Evolutionary conservation across 2,797 vertebrate genomes (phyloP), one percentile per base, ranked within the genome.

Genomic region (Lerista edwardsae): DNA sequence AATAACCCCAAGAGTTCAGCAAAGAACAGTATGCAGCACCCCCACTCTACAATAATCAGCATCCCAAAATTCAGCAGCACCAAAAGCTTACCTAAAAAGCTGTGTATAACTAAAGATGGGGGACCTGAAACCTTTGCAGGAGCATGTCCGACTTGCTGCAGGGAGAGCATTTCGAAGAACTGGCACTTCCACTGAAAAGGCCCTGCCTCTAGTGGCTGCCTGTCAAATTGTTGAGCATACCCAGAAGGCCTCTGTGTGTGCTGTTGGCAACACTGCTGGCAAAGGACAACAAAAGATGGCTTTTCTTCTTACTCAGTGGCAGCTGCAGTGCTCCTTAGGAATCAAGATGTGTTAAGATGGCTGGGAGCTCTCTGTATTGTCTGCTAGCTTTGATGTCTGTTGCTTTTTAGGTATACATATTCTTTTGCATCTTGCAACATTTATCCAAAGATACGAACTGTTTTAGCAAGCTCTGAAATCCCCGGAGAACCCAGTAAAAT

Each of bases 401-500:
- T 73, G 55, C 29, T 15, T 41, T 72, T 73, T 73, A n/a, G 75
- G n/a, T 61, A 75, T 79, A 68, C n/a, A 5, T 64, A 57, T 72
- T 47, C 29, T 75, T 83, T 80, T 61, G 57, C 19, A 34, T 31
- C 55, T 61, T 47, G 25, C 51, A 64, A 25, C 41, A 51, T 62
- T 14, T 31, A 34, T 39, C 41, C 77, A 31, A 79, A 44, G 61
- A 39, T 47, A 21, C 34, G 25, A 51, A 39, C 65, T 69, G 19
- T 69, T 83, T 83, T 12, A 68, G 85, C 61, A 79, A 75, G 31
- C 9, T 3, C 19, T 87, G 41, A 34, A 65, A 80, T 51, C 65
- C 51, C 68, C 79, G 7, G 64, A 84, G 84, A 76, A 86, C 65
- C 14, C 78, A 84, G 75, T 80, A 86, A 73, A 84, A 57, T 55